Conservation (phyloP, 1,140 invertebrate species). For the Cydia fagiglandana region DNA sequence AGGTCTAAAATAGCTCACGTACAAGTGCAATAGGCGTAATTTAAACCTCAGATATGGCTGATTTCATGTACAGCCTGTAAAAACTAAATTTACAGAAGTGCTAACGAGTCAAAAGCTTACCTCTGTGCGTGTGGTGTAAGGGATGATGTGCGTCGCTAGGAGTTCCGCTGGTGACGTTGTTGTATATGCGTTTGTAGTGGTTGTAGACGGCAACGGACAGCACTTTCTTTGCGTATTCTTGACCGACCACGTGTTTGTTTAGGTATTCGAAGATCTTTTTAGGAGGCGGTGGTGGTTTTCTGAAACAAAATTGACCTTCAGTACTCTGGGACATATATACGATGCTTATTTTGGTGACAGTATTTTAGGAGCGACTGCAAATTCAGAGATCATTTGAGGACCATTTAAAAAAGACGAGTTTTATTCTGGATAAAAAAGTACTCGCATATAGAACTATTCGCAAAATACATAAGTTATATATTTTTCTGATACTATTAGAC, state of each 20-base stretch:
- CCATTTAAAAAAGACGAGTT: no score
- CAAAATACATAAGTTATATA: no score
- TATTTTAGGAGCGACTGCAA: no score
- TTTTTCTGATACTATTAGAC: no score
- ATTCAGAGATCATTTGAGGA: no score
- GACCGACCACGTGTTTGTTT: constrained; percentile 98
- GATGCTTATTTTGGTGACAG: no score
- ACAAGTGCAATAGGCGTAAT: no score
- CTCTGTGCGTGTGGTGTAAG: constrained; percentile 86
- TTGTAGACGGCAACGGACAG: constrained; percentile 99
- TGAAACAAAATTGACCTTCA: constrained; percentile 58
- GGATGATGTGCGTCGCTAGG: constrained; percentile 82
- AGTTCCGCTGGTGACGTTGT: constrained; percentile 88
- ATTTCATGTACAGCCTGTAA: no score
- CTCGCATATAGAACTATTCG: no score
- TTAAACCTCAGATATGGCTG: no score
- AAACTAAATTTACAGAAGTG: no score
- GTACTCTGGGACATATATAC: not conserved
- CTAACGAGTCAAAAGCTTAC: constrained; percentile 68
- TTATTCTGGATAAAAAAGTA: no score
- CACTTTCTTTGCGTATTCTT: constrained; percentile 99
- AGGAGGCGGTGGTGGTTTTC: constrained; percentile 93
- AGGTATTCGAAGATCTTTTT: constrained; percentile 98
- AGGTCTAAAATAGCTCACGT: not conserved
- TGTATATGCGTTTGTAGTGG: constrained; percentile 98